These are phyloP conservation scores for Pogonomyrmex barbatus DNA, from an alignment of 1,140 invertebrate species.

Conservation along the genomic window DNA sequence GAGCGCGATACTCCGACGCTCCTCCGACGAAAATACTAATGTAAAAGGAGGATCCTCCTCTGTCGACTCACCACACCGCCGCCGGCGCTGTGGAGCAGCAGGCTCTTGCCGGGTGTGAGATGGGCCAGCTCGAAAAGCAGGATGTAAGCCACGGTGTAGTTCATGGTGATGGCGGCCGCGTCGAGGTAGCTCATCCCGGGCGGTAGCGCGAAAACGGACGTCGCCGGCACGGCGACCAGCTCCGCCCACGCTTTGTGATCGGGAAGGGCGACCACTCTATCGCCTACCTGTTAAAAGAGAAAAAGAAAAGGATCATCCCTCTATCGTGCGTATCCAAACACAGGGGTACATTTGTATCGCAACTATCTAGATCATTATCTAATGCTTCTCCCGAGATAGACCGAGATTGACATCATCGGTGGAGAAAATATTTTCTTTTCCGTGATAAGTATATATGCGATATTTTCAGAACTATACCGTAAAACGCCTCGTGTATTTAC, in stretches of 20 bases:
- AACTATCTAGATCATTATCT: not conserved
- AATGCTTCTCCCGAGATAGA: too few species aligned
- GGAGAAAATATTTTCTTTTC: not conserved
- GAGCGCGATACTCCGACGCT: not conserved
- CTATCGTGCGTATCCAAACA: not conserved
- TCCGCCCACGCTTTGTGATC: slow-evolving; percentile 95
- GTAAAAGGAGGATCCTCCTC: not conserved
- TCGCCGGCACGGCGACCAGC: slow-evolving; percentile 91
- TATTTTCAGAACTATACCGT: not conserved
- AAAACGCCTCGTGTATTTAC: not conserved
- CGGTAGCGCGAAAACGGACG: slow-evolving; percentile 93
- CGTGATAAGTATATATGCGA: not conserved
- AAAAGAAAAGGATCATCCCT: not conserved
- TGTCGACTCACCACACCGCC: slow-evolving; percentile 93
- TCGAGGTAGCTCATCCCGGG: slow-evolving; percentile 92
- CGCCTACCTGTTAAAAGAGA: slow-evolving; percentile 89
- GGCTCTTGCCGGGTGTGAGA: slow-evolving; percentile 91
- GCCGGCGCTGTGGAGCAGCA: slow-evolving; percentile 94
- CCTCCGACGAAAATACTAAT: slow-evolving; percentile 7
- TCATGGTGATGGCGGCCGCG: slow-evolving; percentile 93
- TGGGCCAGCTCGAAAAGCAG: slow-evolving; percentile 94
- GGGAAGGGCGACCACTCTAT: slow-evolving; percentile 93
- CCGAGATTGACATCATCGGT: too few species aligned
- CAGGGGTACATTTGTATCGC: not conserved
- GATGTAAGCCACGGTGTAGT: slow-evolving; percentile 94